Evolutionary conservation across 1,140 invertebrate species (phyloP).

Genomic region (Diprion similis): DNA sequence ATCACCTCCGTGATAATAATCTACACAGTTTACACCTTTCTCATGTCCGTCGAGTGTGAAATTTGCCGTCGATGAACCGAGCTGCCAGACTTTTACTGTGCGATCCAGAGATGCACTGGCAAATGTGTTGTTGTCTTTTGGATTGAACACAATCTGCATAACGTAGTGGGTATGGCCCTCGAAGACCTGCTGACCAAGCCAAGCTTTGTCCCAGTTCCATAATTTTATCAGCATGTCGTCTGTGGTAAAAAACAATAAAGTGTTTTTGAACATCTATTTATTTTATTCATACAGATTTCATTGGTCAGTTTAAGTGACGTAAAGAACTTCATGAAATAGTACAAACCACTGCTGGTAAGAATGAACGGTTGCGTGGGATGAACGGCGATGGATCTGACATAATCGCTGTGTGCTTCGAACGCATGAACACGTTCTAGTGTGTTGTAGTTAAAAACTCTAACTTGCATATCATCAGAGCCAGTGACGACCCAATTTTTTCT

Average conservation of each 20-base stretch:
- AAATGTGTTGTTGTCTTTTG: conserved; percentile 99
- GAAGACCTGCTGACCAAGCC: conserved; percentile 96
- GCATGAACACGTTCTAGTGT: conserved; percentile 94
- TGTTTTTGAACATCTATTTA: neutral
- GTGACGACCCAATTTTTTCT: conserved; percentile 99
- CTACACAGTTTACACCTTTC: conserved; percentile 98
- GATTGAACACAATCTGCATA: conserved; percentile 99
- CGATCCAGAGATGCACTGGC: conserved; percentile 97
- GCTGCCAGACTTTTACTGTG: conserved; percentile 98
- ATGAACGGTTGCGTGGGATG: conserved; percentile 98
- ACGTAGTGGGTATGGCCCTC: conserved; percentile 99
- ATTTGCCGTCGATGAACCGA: conserved; percentile 96
- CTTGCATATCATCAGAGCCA: conserved; percentile 96
- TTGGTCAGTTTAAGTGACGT: neutral
- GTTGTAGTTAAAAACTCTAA: conserved; percentile 98
- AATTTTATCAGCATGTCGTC: conserved; percentile 99
- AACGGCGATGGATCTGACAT: conserved; percentile 94
- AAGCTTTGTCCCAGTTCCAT: conserved; percentile 99
- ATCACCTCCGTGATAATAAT: conserved; percentile 99
- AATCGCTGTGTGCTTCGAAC: conserved; percentile 99
- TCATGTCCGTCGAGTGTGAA: conserved; percentile 99
- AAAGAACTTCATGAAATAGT: conserved; percentile 8
- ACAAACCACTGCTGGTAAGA: conserved; percentile 92
- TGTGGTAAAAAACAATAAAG: conserved; percentile 52
- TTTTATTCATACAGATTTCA: neutral